Percentiles rank a stretch among this genome's conserved stretches.
Conservation (phyloP, 2,113 vertebrate species). For the Cynocephalus volans region DNA sequence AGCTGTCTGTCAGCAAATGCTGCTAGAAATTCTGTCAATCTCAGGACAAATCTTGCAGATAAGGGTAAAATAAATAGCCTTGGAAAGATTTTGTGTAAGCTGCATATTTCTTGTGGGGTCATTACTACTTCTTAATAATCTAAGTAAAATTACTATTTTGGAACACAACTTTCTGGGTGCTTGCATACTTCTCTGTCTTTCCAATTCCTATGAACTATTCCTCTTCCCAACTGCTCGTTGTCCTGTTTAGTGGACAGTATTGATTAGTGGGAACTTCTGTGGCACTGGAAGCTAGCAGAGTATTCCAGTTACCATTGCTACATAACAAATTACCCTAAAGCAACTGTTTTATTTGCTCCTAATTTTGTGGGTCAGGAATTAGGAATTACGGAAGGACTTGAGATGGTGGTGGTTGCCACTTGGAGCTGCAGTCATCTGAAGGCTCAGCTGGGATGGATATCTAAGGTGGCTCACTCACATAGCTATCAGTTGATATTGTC, state of each 20-base stretch:
- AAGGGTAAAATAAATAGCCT: constrained; percentile 69
- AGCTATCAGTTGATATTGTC: background rate
- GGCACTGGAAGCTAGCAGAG: background rate
- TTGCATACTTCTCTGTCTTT: background rate
- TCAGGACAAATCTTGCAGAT: constrained; percentile 73
- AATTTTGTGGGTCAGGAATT: constrained; percentile 31
- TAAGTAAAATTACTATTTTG: constrained; percentile 40
- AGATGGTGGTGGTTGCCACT: background rate
- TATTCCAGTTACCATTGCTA: constrained; percentile 14
- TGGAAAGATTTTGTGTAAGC: constrained; percentile 50
- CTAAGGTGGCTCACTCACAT: background rate
- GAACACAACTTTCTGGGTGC: background rate
- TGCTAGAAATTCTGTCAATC: constrained; percentile 70
- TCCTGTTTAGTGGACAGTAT: background rate
- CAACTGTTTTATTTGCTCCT: constrained; percentile 11
- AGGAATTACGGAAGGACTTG: constrained; percentile 22
- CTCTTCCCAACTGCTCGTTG: background rate
- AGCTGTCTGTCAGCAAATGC: constrained; percentile 76
- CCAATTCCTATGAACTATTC: constrained; percentile 22
- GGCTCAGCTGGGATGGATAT: background rate
- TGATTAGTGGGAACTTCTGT: background rate
- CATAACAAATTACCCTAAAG: background rate
- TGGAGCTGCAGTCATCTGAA: constrained; percentile 16
- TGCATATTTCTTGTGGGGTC: constrained; percentile 64
- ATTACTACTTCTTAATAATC: constrained; percentile 40